phyloP scores from a whole-genome alignment of 2,797 vertebrate genomes.

The Potorous gilbertii region DNA sequence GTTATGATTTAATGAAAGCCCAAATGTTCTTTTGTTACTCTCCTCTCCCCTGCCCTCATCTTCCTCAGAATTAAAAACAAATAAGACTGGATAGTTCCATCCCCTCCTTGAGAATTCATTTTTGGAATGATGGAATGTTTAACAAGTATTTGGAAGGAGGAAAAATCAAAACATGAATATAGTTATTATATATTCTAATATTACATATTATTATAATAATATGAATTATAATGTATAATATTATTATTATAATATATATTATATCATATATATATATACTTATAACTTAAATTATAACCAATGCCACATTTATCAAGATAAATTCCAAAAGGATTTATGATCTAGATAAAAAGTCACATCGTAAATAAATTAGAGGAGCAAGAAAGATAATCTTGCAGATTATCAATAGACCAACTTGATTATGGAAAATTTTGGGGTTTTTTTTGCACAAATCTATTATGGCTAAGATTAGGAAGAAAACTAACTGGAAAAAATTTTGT shows the following conservation, averaged over 20 bases:
- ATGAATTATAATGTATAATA: too few species aligned
- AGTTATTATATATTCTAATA: too few species aligned
- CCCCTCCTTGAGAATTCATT: not conserved
- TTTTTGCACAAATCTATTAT: not conserved
- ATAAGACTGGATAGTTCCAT: not conserved
- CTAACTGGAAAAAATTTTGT: not conserved
- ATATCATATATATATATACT: too few species aligned
- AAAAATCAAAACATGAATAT: not conserved
- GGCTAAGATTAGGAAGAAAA: not conserved
- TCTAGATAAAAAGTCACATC: not conserved
- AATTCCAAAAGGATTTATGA: not conserved
- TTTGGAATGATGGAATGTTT: too few species aligned
- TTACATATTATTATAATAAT: too few species aligned
- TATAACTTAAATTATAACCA: not conserved
- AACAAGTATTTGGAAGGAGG: not conserved
- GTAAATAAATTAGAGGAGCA: not conserved
- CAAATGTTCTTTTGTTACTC: not conserved
- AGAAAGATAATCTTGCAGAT: not conserved
- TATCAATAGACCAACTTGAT: not conserved
- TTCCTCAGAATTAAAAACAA: not conserved
- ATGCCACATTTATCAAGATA: not conserved
- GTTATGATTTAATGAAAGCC: too few species aligned
- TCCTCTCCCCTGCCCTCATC: not conserved
- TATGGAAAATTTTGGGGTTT: not conserved
- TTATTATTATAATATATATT: too few species aligned